Evolutionary conservation across 2,113 vertebrate genomes (phyloP), one percentile per base, ranked within the genome.

Genomic region (Prinia subflava): DNA sequence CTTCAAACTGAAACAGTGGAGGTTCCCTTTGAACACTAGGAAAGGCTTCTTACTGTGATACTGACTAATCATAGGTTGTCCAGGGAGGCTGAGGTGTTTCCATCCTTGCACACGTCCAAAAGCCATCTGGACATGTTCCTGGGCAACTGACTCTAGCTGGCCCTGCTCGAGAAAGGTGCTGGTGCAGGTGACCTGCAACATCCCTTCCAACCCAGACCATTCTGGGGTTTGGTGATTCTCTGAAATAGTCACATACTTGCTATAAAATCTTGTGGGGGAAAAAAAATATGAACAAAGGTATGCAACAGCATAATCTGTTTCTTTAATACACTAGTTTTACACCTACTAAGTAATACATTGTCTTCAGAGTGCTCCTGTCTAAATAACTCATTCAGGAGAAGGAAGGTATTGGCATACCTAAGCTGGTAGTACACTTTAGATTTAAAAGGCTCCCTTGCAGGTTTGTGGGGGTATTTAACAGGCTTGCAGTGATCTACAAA

Each of bases 161-260:
- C 27, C 44, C 33, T 60, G 21, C 27, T 33, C 27, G 5, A 68
- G 49, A 21, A n/a, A 11, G 3, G 0, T 0, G 0, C 7, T 57
- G 27, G 15, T 50, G 7, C 10, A 63, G 22, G 14, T 39, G 71
- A 53, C 10, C 11, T 67, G 19, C 13, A 42, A 46, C 7, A 6
- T 55, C 16, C 28, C 10, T 53, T 63, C 47, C 35, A 63, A 37
- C 33, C 2, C 14, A 31, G 62, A 14, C 10, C 6, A 19, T 57
- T 62, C n/a, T 49, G 13, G 70, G 52, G 46, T 59, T 46, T 23
- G 2, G 7, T 39, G 18, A 39, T 52, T 80, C 30, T 76, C 47
- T 42, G 33, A 83, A 90, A 81, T 49, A 87, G 21, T 41, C 42
- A n/a, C 13, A 30, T 9, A 52, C 6, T 28, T 73, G 14, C 5